A percentile compares a stretch with the other conserved stretches of the same genome.
phyloP scores from a whole-genome alignment of 2,888 invertebrate genomes.

The Pyrochroa serraticornis region DNA sequence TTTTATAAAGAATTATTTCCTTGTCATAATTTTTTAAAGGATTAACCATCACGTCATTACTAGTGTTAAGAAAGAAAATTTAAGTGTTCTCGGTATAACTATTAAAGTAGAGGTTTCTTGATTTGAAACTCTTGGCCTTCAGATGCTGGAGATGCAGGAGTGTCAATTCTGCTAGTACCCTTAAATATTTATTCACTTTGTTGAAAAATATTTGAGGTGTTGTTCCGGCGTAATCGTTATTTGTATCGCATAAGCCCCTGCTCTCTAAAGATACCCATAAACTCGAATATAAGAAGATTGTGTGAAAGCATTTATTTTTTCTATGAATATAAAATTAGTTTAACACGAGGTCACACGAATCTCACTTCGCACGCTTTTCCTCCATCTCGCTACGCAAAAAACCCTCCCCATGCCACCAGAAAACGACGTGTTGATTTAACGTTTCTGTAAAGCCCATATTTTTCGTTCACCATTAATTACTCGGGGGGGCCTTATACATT shows the following conservation, averaged over 20 bases:
- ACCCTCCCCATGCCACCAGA: background rate
- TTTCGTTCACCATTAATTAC: conserved; percentile 26
- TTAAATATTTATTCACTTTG: conserved; percentile 16
- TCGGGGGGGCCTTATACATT: conserved; percentile 19
- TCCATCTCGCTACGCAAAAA: too few relatives aligned
- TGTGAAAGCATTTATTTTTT: conserved; percentile 48
- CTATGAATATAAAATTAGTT: conserved; percentile 50
- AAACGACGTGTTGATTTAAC: conserved; percentile 13
- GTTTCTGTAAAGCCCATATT: conserved; percentile 1
- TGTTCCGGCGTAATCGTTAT: conserved; percentile 23
- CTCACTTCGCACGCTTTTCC: too few relatives aligned
- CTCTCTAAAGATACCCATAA: conserved; percentile 46
- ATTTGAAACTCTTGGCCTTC: too few relatives aligned
- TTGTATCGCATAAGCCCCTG: conserved; percentile 36
- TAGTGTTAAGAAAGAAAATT: too few relatives aligned
- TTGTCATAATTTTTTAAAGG: too few relatives aligned
- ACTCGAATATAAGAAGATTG: conserved; percentile 47
- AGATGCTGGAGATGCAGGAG: too few relatives aligned
- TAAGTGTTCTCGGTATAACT: too few relatives aligned
- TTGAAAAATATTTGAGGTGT: conserved; percentile 23
- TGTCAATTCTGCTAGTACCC: conserved; percentile 3
- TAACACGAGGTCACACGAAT: conserved; percentile 8
- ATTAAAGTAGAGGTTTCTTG: too few relatives aligned
- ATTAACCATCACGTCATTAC: too few relatives aligned
- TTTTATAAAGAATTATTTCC: too few relatives aligned